Conservation (phyloP, 2,888 invertebrate genomes). For the Thelaira solivaga region DNA sequence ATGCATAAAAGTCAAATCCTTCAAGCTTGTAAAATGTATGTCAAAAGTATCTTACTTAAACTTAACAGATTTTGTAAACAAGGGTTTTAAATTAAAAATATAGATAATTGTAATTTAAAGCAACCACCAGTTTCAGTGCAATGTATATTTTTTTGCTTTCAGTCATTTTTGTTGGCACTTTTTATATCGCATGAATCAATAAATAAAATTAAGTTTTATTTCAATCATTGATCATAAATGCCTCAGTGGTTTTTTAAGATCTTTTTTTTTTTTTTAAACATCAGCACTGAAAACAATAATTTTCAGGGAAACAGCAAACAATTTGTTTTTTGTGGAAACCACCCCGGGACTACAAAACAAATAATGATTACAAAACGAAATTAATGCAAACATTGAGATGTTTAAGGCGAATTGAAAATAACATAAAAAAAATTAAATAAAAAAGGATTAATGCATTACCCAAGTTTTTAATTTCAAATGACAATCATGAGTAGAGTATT, state of each 20-base stretch:
- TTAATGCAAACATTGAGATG: neutral
- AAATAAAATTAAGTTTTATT: neutral
- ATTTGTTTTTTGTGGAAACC: constrained; percentile 53
- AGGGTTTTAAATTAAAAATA: too few species aligned
- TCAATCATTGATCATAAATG: constrained; percentile 54
- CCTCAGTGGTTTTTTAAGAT: constrained; percentile 59
- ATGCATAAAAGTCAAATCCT: constrained; percentile 18
- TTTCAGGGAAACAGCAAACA: constrained; percentile 49
- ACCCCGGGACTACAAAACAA: neutral
- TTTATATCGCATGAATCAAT: constrained; percentile 3
- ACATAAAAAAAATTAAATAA: neutral
- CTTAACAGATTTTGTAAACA: neutral
- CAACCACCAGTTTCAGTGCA: too few species aligned
- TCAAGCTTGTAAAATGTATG: constrained; percentile 53
- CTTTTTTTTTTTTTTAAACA: constrained; percentile 51
- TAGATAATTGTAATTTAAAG: too few species aligned
- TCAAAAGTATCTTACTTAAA: constrained; percentile 46
- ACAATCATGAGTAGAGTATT: constrained; percentile 11
- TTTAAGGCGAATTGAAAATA: neutral
- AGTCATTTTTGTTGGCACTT: neutral
- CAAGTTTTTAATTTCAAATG: constrained; percentile 43
- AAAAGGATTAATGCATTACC: constrained; percentile 59
- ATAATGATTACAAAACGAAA: constrained; percentile 47
- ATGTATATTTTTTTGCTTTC: too few species aligned
- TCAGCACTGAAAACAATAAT: neutral